A percentile compares a stretch with the other conserved stretches of the same genome.
phyloP scores from a whole-genome alignment of 2,888 invertebrate species.

The Steinernema carpocapsae region DNA sequence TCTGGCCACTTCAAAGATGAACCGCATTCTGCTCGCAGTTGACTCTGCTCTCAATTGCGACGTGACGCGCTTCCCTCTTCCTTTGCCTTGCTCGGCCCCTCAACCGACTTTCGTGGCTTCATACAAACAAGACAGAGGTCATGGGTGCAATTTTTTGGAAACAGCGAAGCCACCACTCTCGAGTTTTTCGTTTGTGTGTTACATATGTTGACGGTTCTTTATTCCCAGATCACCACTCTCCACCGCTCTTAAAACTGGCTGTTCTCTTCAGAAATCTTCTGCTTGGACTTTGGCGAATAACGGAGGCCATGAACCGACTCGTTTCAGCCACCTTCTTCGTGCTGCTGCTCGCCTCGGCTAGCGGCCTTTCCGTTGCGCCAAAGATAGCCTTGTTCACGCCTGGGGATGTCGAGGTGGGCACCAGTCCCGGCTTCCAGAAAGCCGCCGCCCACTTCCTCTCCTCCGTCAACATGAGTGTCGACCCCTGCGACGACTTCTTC shows the following conservation, averaged over 20 bases:
- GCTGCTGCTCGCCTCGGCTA: conserved; percentile 2
- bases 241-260: no score
- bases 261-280: not conserved
- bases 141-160: no score
- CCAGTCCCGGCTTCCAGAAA: conserved; percentile 40
- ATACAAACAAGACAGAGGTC: no score
- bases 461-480: conserved; percentile 47
- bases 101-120: not conserved
- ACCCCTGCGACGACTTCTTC: conserved; percentile 41
- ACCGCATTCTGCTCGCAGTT: conserved; percentile 9
- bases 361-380: conserved; percentile 30
- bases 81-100: not conserved
- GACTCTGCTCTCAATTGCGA: not conserved
- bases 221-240: no score
- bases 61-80: not conserved
- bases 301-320: conserved; percentile 18
- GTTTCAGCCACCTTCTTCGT: not conserved
- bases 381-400: conserved; percentile 22
- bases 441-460: conserved; percentile 48
- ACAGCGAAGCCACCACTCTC: no score
- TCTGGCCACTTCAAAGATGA: conserved; percentile 27
- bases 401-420: conserved; percentile 8
- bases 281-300: conserved; percentile 24
- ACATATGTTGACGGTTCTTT: no score
- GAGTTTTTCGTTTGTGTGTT: no score